Base-by-base conservation (phyloP, 2,888 invertebrate genomes). In the Acronicta psi region DNA sequence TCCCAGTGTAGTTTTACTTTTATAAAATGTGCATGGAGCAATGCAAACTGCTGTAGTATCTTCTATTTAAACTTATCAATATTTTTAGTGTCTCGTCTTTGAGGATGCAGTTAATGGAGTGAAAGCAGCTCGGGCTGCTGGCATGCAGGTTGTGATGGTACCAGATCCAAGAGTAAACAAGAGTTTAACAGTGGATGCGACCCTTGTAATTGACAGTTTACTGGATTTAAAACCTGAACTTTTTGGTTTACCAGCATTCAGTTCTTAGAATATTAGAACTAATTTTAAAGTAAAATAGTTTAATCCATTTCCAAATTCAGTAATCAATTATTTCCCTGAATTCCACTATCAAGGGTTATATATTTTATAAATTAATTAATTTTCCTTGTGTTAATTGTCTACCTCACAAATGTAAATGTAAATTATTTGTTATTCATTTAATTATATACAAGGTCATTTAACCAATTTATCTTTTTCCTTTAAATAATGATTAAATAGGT, bases 31-130 rank as follows among this genome's bases (percentile, higher is more conserved):
- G 34, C 13, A 34, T n/a, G 13, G 4, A 34, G n/a, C n/a, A 34
- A 34, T 3, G 34, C 34, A 13, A 34, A 34, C 6, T 34, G n/a
- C n/a, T 11, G 29, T 29, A 11, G 29, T 29, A 11, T 29, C 1
- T 34, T 34, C n/a, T 7, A 34, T n/a, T n/a, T 2, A n/a, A 31
- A n/a, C 34, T 34, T 1, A 25, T 31, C 0, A 31, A 58, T 49
- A 46, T 40, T 70, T 70, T 55, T 88, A 96, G 96, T 97, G 97
- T 81, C 88, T 98, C 67, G 98, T 98, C 0, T 97, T 98, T 86
- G 99, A 99, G 92, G 99, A 99, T 93, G 97, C 99, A 2, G 96
- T 97, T 0, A 98, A 98, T 89, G 99, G 99, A 1, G 97, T 98
- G 0, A 92, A 93, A 61, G 97, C 97, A 2, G 98, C 96, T 0